Conservation (phyloP, 2,888 invertebrate species). For the Drosophila sordidula region DNA sequence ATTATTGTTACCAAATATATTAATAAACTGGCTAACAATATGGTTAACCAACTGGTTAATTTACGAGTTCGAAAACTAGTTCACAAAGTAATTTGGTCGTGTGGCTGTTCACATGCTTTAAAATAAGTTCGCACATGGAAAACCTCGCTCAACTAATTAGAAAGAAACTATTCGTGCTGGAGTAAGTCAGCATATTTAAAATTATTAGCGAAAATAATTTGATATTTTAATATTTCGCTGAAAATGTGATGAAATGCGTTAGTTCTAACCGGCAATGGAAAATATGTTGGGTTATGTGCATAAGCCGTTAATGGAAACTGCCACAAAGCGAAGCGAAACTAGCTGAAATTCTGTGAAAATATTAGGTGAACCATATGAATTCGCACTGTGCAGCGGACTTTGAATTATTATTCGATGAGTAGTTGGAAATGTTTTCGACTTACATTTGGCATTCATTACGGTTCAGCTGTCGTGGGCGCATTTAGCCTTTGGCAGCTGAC, state of each 20-base stretch:
- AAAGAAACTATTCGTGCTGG: not conserved
- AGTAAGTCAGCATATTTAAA: not conserved
- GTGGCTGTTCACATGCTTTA: too few species aligned
- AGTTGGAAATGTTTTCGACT: not conserved
- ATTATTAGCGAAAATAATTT: not conserved
- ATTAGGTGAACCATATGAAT: conserved; percentile 8
- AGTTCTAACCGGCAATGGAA: not conserved
- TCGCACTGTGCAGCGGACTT: not conserved
- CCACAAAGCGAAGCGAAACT: not conserved
- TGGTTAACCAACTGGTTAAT: too few species aligned
- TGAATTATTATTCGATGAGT: conserved; percentile 14
- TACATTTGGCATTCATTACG: conserved; percentile 11
- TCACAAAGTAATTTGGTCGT: too few species aligned
- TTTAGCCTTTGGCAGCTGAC: conserved; percentile 44
- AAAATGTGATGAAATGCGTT: not conserved
- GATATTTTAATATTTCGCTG: not conserved
- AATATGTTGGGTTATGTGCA: not conserved
- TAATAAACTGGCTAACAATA: too few species aligned
- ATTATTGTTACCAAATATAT: too few species aligned
- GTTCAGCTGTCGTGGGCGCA: conserved; percentile 1
- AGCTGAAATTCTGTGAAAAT: not conserved
- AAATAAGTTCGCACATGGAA: not conserved
- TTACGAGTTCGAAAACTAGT: too few species aligned
- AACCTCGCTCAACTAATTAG: not conserved
- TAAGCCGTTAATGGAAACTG: conserved; percentile 6